phyloP scores from a whole-genome alignment of 2,797 vertebrate species.

The Heteromormyrus szaboi region DNA sequence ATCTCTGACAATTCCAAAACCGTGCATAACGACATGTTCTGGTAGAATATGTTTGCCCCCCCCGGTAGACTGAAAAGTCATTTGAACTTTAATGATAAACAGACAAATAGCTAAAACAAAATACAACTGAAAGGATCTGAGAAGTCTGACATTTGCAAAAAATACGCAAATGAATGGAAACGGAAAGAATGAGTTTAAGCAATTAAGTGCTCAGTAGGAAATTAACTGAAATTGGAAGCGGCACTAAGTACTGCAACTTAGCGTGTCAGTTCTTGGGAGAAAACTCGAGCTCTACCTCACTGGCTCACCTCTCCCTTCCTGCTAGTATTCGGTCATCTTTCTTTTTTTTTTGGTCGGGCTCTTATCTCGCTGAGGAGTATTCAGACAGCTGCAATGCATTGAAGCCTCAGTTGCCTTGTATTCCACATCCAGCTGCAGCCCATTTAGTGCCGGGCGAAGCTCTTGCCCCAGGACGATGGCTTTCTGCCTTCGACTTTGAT shows the following conservation, averaged over 20 bases:
- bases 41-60: not conserved
- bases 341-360: not conserved
- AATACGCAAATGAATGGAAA: not conserved
- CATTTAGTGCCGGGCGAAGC: not conserved
- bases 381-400: not conserved
- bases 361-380: not conserved
- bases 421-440: not conserved
- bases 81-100: not conserved
- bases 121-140: not conserved
- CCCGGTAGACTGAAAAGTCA: not conserved
- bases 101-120: not conserved
- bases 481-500: not conserved
- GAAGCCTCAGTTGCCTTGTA: not conserved
- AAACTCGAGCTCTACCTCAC: not conserved
- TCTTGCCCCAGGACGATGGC: not conserved
- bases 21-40: not conserved
- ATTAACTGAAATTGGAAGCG: not conserved
- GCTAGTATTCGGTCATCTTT: not conserved
- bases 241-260: not conserved
- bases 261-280: not conserved
- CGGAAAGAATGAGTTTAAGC: slow-evolving; percentile 1
- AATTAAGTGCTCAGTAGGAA: not conserved
- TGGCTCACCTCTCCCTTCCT: not conserved
- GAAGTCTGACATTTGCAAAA: not conserved
- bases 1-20: not conserved